Base-by-base conservation (phyloP, 2,113 vertebrate species). In the Potamarius usumacintae region DNA sequence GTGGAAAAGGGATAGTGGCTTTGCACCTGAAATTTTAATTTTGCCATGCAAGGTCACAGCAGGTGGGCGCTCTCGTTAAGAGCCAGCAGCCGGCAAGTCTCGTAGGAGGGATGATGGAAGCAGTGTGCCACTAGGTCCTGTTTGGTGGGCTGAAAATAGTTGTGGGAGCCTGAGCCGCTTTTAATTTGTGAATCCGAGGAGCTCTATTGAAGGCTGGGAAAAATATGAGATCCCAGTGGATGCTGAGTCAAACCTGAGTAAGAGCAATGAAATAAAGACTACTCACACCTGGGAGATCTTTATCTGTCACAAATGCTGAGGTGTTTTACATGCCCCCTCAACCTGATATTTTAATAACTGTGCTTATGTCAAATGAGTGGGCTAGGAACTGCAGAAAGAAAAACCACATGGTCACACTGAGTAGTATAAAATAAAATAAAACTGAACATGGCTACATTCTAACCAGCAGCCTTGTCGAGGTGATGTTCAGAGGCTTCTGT, bases 11-110 rank as follows among this genome's bases (percentile, higher is more conserved):
- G 60, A 90, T 83, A 82, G 82, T 74, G 84, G 85, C 85, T 83
- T 90, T 92, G 82, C 90, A 90, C 90, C 91, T 92, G 86, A 85
- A 90, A 88, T 92, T 90, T 92, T 82, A 86, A 91, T 92, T 91
- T 90, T 88, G 89, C 89, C 74, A 79, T 27, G 69, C 89, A 85
- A 88, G 90, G 90, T 90, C 88, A 89, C 58, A 20, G 88, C 84
- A 86, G 90, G 87, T 91, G 83, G 84, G 42, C 34, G 83, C 78
- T 71, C 90, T 90, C 65, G 91, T 91, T 90, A 91, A 90, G 89
- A 86, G 74, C 53, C 74, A 71, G 50, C 52, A 88, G 63, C 57
- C 84, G 25, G 79, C 67, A 77, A 83, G 87, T 91, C 89, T 85
- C 88, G 53, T 72, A 87, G 90, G 91, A 88, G 78, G 85, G 55